Evolutionary conservation across 1,140 invertebrate genomes (phyloP), one percentile per base, ranked within the genome.

Genomic region (Polypedilum vanderplanki): DNA sequence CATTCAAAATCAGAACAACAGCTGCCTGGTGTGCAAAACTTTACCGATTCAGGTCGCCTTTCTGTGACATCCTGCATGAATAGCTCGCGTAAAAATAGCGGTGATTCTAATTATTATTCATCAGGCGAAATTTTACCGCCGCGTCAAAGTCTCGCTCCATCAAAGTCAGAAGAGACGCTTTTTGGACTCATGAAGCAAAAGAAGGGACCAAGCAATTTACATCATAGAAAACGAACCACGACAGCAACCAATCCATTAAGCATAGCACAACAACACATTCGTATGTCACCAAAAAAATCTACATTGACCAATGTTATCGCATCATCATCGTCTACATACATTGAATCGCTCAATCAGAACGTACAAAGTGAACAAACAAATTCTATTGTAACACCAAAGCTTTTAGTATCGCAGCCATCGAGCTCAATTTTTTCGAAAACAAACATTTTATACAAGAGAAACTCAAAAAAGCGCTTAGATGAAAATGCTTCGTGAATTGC

Each of bases 1-100:
- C 90, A 93, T 77, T 93, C 91, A 73, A 93, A 93, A 79, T 93
- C 91, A 24, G 92, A 94, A 78, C 91, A 93, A 80, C 91, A 93
- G 76, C 79, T 94, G 46, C 20, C 65, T 4, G 17, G 8, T 18
- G 65, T 18, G 8, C 65, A 12, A 22, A 70, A 70, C 20, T 8
- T 18, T 18, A 57, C n/a, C n/a, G 46, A 57, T n/a, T n/a, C 12
- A 4, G 46, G 46, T 12, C 46, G 46, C 12, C 46, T 57, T 15
- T 57, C 46, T 70, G 20, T 57, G 12, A 57, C 46, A 12, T 57
- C 46, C 3, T 57, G 46, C 15, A n/a, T 57, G n/a, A 57, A 57
- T 57, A 22, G 65, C 65, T 70, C 65, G 4, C 4, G 65, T 8
- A 22, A 18, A 20, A 70, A 18, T 9, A 70, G 65, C 20, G 65